Conservation (phyloP, 2,888 invertebrate species). For the Adela reaumurella region DNA sequence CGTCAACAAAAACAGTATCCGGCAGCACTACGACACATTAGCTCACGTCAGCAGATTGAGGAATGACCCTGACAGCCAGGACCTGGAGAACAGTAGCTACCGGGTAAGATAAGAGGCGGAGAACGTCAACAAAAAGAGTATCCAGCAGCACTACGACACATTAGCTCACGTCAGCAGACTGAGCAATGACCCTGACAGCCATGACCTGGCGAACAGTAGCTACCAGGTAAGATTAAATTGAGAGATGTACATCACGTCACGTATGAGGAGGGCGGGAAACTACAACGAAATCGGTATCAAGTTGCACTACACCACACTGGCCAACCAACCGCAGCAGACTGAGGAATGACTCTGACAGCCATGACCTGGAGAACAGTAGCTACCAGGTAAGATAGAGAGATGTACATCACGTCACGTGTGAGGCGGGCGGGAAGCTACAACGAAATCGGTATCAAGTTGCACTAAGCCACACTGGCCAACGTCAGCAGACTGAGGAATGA, state of each 20-base stretch:
- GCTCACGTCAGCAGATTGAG: slow-evolving; percentile 13
- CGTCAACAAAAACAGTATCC: neutral
- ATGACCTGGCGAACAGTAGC: slow-evolving; percentile 28
- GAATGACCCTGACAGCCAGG: neutral
- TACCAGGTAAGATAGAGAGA: no score
- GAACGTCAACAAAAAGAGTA: neutral
- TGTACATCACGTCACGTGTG: slow-evolving; percentile 45
- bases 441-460: neutral
- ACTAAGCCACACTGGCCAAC: slow-evolving; percentile 28
- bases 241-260: slow-evolving; percentile 43
- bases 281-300: neutral
- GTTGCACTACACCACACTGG: slow-evolving; percentile 26
- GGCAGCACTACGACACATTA: slow-evolving; percentile 23
- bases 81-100: slow-evolving; percentile 34
- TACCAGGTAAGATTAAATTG: slow-evolving; percentile 37
- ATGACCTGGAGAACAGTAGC: slow-evolving; percentile 28
- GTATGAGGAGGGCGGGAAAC: slow-evolving; percentile 26
- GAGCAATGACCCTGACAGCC: neutral
- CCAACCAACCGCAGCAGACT: slow-evolving; percentile 10
- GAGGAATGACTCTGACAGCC: neutral
- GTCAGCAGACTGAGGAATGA: neutral
- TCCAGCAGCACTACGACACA: slow-evolving; percentile 19
- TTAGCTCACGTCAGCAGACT: slow-evolving; percentile 18
- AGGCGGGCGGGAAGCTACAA: slow-evolving; percentile 19
- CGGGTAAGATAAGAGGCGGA: slow-evolving; percentile 30